Conservation (phyloP, 2,113 vertebrate genomes). For the Stercorarius parasiticus region DNA sequence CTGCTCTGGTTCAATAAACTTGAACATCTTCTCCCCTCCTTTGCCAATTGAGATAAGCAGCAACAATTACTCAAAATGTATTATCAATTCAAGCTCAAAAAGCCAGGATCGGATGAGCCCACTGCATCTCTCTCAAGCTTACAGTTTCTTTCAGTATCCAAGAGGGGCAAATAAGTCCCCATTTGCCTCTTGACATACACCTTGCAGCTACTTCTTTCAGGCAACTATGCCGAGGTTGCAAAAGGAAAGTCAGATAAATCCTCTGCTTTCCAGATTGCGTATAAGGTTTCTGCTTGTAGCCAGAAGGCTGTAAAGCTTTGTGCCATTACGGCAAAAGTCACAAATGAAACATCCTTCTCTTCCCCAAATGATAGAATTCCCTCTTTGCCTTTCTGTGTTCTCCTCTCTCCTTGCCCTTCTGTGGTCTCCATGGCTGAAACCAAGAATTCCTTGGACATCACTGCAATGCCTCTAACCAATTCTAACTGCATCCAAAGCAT, state of each 20-base stretch:
- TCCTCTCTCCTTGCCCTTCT: background rate
- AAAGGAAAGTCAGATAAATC: background rate
- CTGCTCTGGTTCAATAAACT: constrained; percentile 25
- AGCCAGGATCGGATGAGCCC: background rate
- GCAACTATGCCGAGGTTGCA: background rate
- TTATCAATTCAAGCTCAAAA: constrained; percentile 14
- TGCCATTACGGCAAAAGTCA: background rate
- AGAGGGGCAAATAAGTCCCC: background rate
- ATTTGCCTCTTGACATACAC: background rate
- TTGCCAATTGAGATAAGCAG: constrained; percentile 24
- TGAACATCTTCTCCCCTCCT: constrained; percentile 17
- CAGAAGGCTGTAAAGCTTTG: constrained; percentile 1
- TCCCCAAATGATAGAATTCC: background rate
- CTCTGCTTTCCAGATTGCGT: background rate
- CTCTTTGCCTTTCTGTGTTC: background rate
- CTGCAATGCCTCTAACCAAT: constrained; percentile 31
- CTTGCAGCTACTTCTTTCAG: constrained; percentile 18
- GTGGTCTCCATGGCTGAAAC: constrained; percentile 41
- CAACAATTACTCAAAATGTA: constrained; percentile 22
- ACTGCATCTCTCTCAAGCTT: background rate
- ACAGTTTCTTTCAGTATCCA: background rate
- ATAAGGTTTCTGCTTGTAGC: background rate
- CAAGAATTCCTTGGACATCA: constrained; percentile 31
- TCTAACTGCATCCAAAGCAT: constrained; percentile 11
- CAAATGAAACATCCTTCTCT: background rate